These are phyloP conservation scores for Ceyx margarethae DNA, from an alignment of 2,113 vertebrate species.

Conservation along the genomic window DNA sequence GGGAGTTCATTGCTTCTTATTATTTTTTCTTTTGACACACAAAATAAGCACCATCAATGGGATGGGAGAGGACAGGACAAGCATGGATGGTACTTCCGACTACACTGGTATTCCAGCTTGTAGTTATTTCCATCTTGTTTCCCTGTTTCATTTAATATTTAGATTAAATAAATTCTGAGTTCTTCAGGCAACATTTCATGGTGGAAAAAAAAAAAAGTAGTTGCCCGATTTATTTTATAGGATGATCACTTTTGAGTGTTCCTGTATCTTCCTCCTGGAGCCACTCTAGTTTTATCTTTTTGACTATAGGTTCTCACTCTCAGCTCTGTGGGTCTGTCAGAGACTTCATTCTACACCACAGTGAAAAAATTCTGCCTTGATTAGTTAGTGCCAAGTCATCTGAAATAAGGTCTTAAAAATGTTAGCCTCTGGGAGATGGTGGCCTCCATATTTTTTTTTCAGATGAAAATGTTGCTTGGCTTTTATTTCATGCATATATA, in stretches of 20 bases:
- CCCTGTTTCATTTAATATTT: not conserved
- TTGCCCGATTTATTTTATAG: not conserved
- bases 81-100: not conserved
- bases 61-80: not conserved
- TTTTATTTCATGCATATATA: not conserved
- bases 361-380: not conserved
- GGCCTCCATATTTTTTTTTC: not conserved
- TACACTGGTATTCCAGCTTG: not conserved
- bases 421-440: not conserved
- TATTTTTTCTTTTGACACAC: too few species aligned
- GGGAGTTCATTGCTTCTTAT: not conserved
- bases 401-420: not conserved
- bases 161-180: not conserved
- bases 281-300: not conserved
- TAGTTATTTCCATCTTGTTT: not conserved
- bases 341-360: not conserved
- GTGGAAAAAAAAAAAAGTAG: rapidly evolving
- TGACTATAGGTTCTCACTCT: not conserved
- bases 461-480: not conserved
- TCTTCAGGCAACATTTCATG: not conserved
- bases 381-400: not conserved
- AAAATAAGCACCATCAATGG: not conserved
- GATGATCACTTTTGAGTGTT: not conserved
- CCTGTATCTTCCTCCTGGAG: not conserved
- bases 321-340: not conserved